These are phyloP conservation scores for Micropterix aruncella DNA, from an alignment of 2,888 invertebrate species.

Conservation along the genomic window DNA sequence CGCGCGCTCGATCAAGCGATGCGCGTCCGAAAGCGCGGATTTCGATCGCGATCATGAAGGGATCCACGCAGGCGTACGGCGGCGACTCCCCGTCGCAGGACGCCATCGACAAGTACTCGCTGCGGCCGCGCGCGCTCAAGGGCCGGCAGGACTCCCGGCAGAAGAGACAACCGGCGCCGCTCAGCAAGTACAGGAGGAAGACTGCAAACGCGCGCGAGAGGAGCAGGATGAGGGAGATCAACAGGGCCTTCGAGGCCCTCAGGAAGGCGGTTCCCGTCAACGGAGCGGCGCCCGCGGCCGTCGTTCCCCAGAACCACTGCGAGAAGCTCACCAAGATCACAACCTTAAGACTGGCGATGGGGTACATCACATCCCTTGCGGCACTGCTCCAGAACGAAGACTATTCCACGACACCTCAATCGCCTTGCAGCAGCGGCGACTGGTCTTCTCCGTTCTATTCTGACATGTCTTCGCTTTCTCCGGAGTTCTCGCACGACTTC, in stretches of 20 bases:
- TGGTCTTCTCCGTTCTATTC: conserved; percentile 35
- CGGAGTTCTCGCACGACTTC: conserved; percentile 33
- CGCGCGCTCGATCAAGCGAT: no score
- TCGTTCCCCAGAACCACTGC: conserved; percentile 30
- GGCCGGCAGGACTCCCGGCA: conserved; percentile 32
- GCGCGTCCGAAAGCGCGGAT: conserved; percentile 16
- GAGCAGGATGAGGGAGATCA: conserved; percentile 80
- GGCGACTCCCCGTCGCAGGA: conserved; percentile 23
- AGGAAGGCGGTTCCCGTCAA: conserved; percentile 60
- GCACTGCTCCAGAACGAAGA: conserved; percentile 41
- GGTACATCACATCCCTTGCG: conserved; percentile 69
- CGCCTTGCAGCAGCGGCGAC: conserved; percentile 20
- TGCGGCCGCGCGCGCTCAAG: conserved; percentile 36
- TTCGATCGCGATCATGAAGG: conserved; percentile 29
- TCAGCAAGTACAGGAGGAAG: conserved; percentile 81
- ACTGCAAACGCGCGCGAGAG: conserved; percentile 83
- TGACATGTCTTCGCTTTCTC: conserved; percentile 37
- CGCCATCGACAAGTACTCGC: conserved; percentile 34
- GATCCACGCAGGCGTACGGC: no score
- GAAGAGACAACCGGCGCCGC: conserved; percentile 53
- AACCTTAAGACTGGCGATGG: conserved; percentile 74
- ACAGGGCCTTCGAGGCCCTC: conserved; percentile 74
- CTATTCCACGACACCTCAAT: conserved; percentile 17
- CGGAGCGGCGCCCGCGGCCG: conserved; percentile 24
- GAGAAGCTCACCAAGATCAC: conserved; percentile 85